These are phyloP conservation scores for Solenopsis invicta DNA, from an alignment of 1,140 invertebrate genomes.

Conservation along the genomic window DNA sequence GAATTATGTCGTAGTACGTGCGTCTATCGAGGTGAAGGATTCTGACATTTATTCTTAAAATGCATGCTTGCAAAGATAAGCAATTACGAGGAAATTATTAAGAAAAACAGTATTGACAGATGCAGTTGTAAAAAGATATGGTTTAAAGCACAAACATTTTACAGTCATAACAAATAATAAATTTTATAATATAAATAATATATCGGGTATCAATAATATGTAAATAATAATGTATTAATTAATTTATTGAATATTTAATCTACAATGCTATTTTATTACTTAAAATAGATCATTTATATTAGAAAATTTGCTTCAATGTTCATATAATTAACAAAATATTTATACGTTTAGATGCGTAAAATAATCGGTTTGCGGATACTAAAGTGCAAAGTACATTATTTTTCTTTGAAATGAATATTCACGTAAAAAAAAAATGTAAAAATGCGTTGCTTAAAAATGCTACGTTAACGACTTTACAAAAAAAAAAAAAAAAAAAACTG, in stretches of 20 bases:
- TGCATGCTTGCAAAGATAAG: constrained; percentile 16
- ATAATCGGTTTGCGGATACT: background rate
- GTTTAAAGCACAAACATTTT: background rate
- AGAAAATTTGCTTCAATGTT: background rate
- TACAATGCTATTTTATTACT: background rate
- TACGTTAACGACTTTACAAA: background rate
- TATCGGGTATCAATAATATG: too few relatives aligned
- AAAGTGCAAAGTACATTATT: constrained; percentile 18
- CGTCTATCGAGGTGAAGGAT: too few relatives aligned
- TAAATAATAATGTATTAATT: too few relatives aligned
- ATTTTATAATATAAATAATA: too few relatives aligned
- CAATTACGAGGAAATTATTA: constrained; percentile 27
- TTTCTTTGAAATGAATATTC: background rate
- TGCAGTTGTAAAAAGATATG: background rate
- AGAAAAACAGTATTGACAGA: constrained; percentile 28
- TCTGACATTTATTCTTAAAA: too few relatives aligned
- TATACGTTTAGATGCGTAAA: constrained; percentile 8
- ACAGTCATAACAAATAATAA: background rate
- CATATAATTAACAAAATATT: background rate
- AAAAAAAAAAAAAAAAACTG: too few relatives aligned
- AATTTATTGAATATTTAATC: too few relatives aligned
- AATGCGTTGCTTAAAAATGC: background rate
- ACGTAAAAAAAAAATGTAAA: background rate
- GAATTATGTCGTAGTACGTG: too few relatives aligned
- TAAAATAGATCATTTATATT: background rate